phyloP scores from a whole-genome alignment of 2,113 vertebrate species.

The Propithecus coquereli region DNA sequence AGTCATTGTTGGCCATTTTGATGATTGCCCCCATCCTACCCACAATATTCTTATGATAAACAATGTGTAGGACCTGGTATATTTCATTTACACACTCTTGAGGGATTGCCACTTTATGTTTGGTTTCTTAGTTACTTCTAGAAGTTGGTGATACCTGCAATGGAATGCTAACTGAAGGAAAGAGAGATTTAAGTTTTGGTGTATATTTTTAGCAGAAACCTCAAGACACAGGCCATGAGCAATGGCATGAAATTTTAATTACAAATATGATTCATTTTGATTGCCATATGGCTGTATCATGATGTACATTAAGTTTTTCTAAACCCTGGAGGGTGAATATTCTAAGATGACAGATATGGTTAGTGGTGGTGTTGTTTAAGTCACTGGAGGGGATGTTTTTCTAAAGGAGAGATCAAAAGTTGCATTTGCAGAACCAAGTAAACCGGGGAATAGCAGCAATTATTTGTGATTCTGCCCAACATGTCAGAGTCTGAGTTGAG shows the following conservation, averaged over 20 bases:
- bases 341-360: neutral
- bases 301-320: conserved; percentile 32
- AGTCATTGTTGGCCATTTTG: neutral
- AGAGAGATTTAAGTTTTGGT: neutral
- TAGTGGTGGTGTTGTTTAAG: neutral
- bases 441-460: neutral
- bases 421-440: neutral
- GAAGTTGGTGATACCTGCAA: neutral
- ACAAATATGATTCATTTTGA: conserved; percentile 40
- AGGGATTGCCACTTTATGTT: neutral
- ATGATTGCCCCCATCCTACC: neutral
- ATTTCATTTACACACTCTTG: neutral
- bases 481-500: neutral
- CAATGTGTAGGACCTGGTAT: neutral
- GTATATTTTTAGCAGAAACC: conserved; percentile 49
- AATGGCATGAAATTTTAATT: conserved; percentile 34
- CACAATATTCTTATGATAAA: neutral
- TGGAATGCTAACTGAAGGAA: neutral
- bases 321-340: neutral
- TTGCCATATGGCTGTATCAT: conserved; percentile 22
- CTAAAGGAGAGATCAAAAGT: neutral
- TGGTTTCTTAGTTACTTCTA: neutral
- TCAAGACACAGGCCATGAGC: neutral
- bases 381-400: neutral
- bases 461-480: neutral